Evolutionary conservation across 2,888 invertebrate genomes (phyloP), one percentile per base, ranked within the genome.

Genomic region (Minunthozetes semirufus): DNA sequence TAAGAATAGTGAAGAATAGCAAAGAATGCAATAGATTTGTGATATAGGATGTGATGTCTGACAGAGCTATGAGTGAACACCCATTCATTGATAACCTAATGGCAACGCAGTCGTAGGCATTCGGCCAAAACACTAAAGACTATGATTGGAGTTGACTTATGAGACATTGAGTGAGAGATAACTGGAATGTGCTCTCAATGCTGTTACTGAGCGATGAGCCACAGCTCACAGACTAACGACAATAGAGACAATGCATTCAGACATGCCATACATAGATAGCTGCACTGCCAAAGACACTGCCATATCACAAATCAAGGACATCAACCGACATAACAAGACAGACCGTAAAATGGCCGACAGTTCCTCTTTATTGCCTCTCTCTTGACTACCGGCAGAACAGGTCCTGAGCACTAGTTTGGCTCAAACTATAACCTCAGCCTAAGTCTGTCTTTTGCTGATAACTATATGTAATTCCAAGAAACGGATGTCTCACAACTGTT

Each of bases 51-150:
- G 29, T 33, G 63, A 33, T 63, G 38, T 33, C 63, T 33, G 63
- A 33, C 33, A n/a, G 13, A 4, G 11, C n/a, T n/a, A 17, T 29
- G 33, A 63, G 63, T 33, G 63, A 59, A 63, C 63, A 63, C 63
- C 63, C 63, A 63, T 63, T 63, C 63, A 63, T 33, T 63, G 63
- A 63, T 63, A 63, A 59, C 22, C 22, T 59, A 63, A 38, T 63
- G 63, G 63, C 33, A 63, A 63, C 38, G 63, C 33, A 63, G 33
- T 63, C 33, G 63, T 63, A 63, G 63, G 63, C 63, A 33, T 63
- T 33, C 33, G 29, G 63, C 29, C 63, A 29, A 63, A 63, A 63
- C 33, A 63, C 33, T 33, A 27, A 42, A 59, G 59, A 59, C 63
- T 63, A 33, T 63, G 25, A 63, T 63, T 33, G 27, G 63, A 29